Evolutionary conservation across 2,888 invertebrate species (phyloP), one percentile per base, ranked within the genome.

Genomic region (Sphinx pinastri): DNA sequence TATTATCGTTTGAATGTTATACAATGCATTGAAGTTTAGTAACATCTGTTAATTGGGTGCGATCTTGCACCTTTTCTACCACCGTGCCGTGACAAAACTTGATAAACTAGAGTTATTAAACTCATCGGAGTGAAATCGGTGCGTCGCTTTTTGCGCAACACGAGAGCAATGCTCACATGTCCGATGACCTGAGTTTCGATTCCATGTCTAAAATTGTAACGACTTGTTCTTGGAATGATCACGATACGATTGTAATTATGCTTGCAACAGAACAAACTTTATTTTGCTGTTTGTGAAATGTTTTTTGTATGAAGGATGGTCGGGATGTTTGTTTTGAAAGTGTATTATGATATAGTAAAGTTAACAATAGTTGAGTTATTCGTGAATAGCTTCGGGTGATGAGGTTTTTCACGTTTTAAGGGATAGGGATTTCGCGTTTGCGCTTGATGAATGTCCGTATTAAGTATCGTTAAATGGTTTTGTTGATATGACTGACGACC

Each of bases 201-300:
- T 90, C 88, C 91, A 91, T 88, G 91, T 89, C 86, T 88, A 85
- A 90, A 92, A 91, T 89, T 88, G 87, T 90, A 91, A 90, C 90
- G 89, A 91, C 89, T 87, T 89, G 85, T 83, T 87, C 86, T 83
- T 78, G 77, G 82, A 85, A 81, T 84, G 88, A 88, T 89, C 91
- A 90, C 89, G 91, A 90, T 88, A 87, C 77, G 88, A 91, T 90
- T 89, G 88, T 90, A 91, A 92, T 92, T 91, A 92, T 87, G 84
- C 84, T 79, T 85, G 81, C 81, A 79, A 76, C 75, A 77, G 73
- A 74, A 84, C 88, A 77, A 87, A 78, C 68, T 73, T 83, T 76
- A 51, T 81, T 54, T 68, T 67, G 67, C 67, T 45, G 51, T 54
- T 68, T 16, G 14, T 45, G 58, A 60, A 52, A 19, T 19, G 16